These are phyloP conservation scores for Natator depressus DNA, from an alignment of 2,113 vertebrate genomes.

Conservation along the genomic window DNA sequence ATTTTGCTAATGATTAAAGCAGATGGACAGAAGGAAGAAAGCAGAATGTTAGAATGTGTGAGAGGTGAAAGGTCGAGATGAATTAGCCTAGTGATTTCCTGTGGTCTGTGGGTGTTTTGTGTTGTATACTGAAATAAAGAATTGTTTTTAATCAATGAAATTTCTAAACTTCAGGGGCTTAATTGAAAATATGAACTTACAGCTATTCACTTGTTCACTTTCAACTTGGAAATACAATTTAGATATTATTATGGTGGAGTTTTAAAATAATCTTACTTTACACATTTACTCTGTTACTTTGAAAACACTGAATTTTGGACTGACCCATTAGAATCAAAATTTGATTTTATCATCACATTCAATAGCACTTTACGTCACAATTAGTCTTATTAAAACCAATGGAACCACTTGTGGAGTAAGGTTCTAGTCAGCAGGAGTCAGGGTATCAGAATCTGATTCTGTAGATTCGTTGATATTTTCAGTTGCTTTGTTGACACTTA, in stretches of 20 bases:
- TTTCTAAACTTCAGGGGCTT: constrained; percentile 70
- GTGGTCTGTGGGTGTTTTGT: constrained; percentile 81
- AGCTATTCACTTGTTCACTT: constrained; percentile 54
- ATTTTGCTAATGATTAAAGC: constrained; percentile 84
- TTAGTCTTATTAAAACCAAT: not conserved
- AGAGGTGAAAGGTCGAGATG: constrained; percentile 84
- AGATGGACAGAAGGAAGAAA: constrained; percentile 84
- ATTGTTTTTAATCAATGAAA: constrained; percentile 79
- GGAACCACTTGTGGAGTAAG: not conserved
- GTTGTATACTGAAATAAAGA: constrained; percentile 73
- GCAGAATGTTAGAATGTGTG: constrained; percentile 83
- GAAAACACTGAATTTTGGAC: not conserved
- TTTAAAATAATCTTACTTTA: not conserved
- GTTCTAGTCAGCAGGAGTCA: not conserved
- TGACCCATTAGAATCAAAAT: accelerated
- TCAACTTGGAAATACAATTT: constrained; percentile 24
- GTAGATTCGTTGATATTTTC: not conserved
- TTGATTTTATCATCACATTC: accelerated
- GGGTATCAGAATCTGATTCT: not conserved
- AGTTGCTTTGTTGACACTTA: not conserved
- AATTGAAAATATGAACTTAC: constrained; percentile 55
- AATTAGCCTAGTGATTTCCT: constrained; percentile 84
- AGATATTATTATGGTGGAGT: not conserved
- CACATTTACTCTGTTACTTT: not conserved
- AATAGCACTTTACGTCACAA: not conserved